Evolutionary conservation across 2,888 invertebrate genomes (phyloP).

Genomic region (Escarpia spicata): DNA sequence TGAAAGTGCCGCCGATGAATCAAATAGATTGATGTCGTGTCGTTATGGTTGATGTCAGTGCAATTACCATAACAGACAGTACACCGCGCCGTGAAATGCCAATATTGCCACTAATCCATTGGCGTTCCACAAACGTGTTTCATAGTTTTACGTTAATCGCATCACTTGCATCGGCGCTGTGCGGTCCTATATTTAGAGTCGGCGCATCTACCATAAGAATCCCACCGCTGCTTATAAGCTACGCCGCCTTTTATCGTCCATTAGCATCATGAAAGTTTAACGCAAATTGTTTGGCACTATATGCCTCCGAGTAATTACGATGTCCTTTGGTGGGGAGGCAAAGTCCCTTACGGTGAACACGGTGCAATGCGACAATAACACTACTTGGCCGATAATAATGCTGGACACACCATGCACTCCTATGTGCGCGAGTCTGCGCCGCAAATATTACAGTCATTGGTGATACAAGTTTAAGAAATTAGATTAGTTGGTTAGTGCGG

Average conservation of each 20-base stretch:
- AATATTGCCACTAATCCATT: not conserved
- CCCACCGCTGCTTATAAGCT: not conserved
- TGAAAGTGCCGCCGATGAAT: not conserved
- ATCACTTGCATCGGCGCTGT: not conserved
- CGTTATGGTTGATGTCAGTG: not conserved
- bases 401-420: not conserved
- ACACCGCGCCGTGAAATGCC: not conserved
- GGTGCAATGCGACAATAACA: not conserved
- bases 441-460: not conserved
- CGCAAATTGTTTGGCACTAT: not conserved
- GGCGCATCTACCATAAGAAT: not conserved
- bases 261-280: conserved; percentile 11
- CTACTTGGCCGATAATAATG: not conserved
- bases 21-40: not conserved
- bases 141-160: not conserved
- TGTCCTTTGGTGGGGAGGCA: not conserved
- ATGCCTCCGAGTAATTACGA: not conserved
- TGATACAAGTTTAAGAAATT: not conserved
- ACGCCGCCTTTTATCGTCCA: not conserved
- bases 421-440: too few relatives aligned
- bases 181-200: not conserved
- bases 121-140: not conserved
- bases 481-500: not conserved
- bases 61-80: not conserved
- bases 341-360: not conserved